phyloP scores from a whole-genome alignment of 2,888 invertebrate species.

The Drosophila subquinaria region DNA sequence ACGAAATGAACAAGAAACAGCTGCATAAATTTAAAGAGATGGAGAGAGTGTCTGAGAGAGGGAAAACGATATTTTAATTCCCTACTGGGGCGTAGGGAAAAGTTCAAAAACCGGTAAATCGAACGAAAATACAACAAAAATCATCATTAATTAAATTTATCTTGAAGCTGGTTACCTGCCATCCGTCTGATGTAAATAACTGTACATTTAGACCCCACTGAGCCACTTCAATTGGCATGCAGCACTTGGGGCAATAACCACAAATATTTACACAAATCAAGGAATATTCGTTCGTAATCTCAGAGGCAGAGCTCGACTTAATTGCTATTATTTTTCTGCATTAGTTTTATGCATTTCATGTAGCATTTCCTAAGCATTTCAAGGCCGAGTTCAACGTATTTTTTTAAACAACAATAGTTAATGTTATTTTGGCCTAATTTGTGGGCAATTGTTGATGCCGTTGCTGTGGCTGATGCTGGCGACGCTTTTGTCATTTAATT shows the following conservation, averaged over 20 bases:
- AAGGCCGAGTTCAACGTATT: constrained; percentile 51
- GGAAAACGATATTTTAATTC: constrained; percentile 27
- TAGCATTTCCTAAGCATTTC: constrained; percentile 63
- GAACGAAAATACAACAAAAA: constrained; percentile 53
- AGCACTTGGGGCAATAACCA: constrained; percentile 17
- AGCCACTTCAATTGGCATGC: constrained; percentile 41
- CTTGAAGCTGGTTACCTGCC: constrained; percentile 28
- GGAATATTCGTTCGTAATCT: constrained; percentile 33
- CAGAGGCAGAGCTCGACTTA: background rate
- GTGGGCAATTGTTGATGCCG: constrained; percentile 50
- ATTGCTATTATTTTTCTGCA: constrained; percentile 30
- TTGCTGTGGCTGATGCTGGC: background rate
- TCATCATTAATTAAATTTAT: constrained; percentile 73
- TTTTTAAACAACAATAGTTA: constrained; percentile 17
- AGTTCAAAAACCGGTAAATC: constrained; percentile 74
- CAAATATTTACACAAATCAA: constrained; percentile 35
- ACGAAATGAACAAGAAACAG: constrained; percentile 45
- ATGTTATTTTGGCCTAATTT: constrained; percentile 68
- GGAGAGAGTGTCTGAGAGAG: constrained; percentile 24
- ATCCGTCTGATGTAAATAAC: constrained; percentile 48
- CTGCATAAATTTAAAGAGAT: constrained; percentile 65
- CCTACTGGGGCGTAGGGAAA: constrained; percentile 62
- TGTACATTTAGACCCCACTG: constrained; percentile 42
- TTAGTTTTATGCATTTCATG: constrained; percentile 76
- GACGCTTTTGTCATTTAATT: constrained; percentile 40